Percentiles rank a stretch among this genome's conserved stretches.
phyloP scores from a whole-genome alignment of 2,888 invertebrate genomes.

The Cabera pusaria region DNA sequence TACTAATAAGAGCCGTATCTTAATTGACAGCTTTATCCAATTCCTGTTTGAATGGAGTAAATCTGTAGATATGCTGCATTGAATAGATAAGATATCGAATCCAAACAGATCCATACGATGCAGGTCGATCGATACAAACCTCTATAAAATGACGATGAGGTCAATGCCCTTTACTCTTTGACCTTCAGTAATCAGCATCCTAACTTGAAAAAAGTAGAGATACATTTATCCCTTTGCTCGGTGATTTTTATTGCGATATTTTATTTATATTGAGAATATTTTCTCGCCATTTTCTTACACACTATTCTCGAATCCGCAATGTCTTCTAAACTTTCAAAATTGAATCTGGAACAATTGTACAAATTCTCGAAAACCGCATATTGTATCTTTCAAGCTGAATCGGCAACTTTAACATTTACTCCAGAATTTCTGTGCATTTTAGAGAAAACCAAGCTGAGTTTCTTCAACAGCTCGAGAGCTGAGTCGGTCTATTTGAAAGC shows the following conservation, averaged over 20 bases:
- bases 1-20: slow-evolving; percentile 10
- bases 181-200: no score
- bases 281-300: no score
- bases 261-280: no score
- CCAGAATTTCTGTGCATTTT: slow-evolving; percentile 15
- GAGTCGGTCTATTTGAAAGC: slow-evolving; percentile 7
- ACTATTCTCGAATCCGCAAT: neutral
- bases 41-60: slow-evolving; percentile 18
- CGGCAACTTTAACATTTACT: slow-evolving; percentile 18
- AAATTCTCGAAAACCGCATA: slow-evolving; percentile 18
- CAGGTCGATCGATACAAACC: no score
- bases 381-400: slow-evolving; percentile 17
- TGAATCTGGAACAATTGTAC: slow-evolving; percentile 12
- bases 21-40: slow-evolving; percentile 16
- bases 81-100: slow-evolving; percentile 17
- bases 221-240: no score
- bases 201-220: no score
- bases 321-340: neutral
- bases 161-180: slow-evolving; percentile 6
- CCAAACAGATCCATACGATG: no score
- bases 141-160: slow-evolving; percentile 3
- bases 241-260: no score
- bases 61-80: slow-evolving; percentile 13
- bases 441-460: slow-evolving; percentile 6
- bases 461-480: slow-evolving; percentile 10